phyloP scores from a whole-genome alignment of 1,140 invertebrate genomes.

The Aphaenogaster rudis region DNA sequence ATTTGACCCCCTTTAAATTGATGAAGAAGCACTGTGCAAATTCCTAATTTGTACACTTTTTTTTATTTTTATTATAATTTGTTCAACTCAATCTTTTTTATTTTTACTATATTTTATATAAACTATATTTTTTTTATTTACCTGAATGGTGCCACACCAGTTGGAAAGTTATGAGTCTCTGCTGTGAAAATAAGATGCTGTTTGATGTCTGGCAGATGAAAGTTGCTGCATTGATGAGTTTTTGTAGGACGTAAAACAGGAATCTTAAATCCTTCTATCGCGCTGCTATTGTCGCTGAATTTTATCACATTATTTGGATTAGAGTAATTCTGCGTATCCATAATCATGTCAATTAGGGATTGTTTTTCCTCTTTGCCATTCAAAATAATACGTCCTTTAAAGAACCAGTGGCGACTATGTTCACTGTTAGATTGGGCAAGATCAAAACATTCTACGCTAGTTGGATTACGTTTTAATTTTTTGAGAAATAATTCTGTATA shows the following conservation, averaged over 20 bases:
- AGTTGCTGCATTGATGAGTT: conserved; percentile 89
- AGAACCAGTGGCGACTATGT: conserved; percentile 97
- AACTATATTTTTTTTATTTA: conserved; percentile 72
- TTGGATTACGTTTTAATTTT: conserved; percentile 96
- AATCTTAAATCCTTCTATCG: conserved; percentile 94
- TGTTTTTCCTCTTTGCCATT: conserved; percentile 93
- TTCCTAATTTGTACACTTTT: too few relatives aligned
- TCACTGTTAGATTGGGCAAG: conserved; percentile 99
- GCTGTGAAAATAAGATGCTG: conserved; percentile 99
- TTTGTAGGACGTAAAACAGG: conserved; percentile 89
- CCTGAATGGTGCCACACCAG: conserved; percentile 95
- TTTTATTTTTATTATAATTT: too few relatives aligned
- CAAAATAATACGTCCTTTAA: conserved; percentile 95
- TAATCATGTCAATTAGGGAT: conserved; percentile 97
- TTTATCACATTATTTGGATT: conserved; percentile 99
- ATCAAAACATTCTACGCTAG: conserved; percentile 99
- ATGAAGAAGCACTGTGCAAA: too few relatives aligned
- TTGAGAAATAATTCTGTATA: conserved; percentile 94
- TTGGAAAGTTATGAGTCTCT: conserved; percentile 99
- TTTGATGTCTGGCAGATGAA: conserved; percentile 88
- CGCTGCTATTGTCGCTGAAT: conserved; percentile 99
- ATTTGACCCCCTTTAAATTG: too few relatives aligned
- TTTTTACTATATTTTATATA: conserved; percentile 13
- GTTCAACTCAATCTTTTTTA: too few relatives aligned
- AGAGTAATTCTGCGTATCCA: conserved; percentile 94